A percentile compares a stretch with the other conserved stretches of the same genome.
These are phyloP conservation scores for Loriculus beryllinus DNA, from an alignment of 2,797 vertebrate genomes.

Conservation along the genomic window DNA sequence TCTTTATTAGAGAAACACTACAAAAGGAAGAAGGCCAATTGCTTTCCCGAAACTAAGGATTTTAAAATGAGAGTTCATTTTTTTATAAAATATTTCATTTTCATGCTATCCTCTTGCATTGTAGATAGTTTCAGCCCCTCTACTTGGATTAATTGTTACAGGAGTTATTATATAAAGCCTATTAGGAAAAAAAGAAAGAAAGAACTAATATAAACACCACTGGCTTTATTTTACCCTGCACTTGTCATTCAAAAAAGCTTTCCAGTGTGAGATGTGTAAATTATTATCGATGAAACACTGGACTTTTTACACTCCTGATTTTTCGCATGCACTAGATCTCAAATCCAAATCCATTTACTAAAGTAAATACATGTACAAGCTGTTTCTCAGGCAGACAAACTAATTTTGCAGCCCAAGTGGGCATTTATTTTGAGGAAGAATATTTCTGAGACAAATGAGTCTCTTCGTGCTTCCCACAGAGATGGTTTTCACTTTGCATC, in stretches of 20 bases:
- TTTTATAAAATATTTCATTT: conserved; percentile 30
- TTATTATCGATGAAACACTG: neutral
- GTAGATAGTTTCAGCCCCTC: neutral
- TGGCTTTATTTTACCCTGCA: neutral
- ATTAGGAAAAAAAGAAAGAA: neutral
- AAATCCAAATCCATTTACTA: neutral
- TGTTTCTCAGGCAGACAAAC: neutral
- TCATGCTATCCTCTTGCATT: neutral
- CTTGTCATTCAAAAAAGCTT: neutral
- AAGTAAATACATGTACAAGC: neutral
- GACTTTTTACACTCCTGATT: neutral
- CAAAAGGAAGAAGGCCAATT: neutral
- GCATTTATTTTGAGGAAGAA: neutral
- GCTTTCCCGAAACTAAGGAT: neutral
- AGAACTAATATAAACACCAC: neutral
- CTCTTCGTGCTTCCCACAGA: neutral
- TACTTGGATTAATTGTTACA: conserved; percentile 30
- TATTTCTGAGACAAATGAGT: neutral
- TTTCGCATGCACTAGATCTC: neutral
- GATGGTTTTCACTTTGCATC: neutral
- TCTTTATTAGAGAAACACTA: neutral
- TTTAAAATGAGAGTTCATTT: neutral
- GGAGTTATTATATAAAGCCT: conserved; percentile 23
- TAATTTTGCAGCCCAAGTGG: neutral
- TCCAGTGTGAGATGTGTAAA: neutral